Evolutionary conservation across 2,113 vertebrate genomes (phyloP).

Genomic region (Rhegmatorhina hoffmannsi): DNA sequence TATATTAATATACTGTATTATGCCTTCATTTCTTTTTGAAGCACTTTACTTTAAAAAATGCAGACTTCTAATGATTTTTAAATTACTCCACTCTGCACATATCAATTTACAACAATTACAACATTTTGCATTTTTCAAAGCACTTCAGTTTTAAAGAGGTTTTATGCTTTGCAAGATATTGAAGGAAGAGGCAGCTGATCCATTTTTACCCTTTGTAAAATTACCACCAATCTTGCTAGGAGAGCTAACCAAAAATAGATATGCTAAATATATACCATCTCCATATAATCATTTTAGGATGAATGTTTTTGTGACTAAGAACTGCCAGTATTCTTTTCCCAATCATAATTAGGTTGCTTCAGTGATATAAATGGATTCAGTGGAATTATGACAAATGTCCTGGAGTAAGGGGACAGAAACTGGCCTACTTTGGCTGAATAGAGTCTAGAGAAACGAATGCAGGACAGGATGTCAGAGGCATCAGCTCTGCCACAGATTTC

Average conservation of each 20-base stretch:
- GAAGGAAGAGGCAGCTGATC: slow-evolving; percentile 55
- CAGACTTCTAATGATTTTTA: slow-evolving; percentile 77
- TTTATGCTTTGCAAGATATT: slow-evolving; percentile 51
- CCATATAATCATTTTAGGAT: slow-evolving; percentile 57
- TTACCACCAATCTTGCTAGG: slow-evolving; percentile 44
- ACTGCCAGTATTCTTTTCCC: slow-evolving; percentile 50
- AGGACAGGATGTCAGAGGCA: slow-evolving; percentile 42
- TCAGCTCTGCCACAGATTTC: slow-evolving; percentile 22
- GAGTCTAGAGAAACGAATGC: slow-evolving; percentile 20
- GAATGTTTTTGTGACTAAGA: slow-evolving; percentile 60
- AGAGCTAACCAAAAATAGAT: slow-evolving; percentile 68
- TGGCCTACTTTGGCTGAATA: slow-evolving; percentile 49
- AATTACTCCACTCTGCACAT: slow-evolving; percentile 76
- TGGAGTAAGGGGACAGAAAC: slow-evolving; percentile 2
- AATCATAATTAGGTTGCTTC: slow-evolving; percentile 62
- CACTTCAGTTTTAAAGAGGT: slow-evolving; percentile 68
- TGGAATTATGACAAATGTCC: slow-evolving; percentile 56
- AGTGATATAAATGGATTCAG: slow-evolving; percentile 52
- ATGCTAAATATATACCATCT: slow-evolving; percentile 59
- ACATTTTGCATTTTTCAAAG: slow-evolving; percentile 71
- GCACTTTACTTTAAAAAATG: slow-evolving; percentile 77
- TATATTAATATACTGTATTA: slow-evolving; percentile 73
- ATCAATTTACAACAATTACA: slow-evolving; percentile 78
- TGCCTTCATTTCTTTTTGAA: slow-evolving; percentile 71
- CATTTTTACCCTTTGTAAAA: slow-evolving; percentile 64